Evolutionary conservation across 2,888 invertebrate genomes (phyloP).

Genomic region (Lymantria monacha): DNA sequence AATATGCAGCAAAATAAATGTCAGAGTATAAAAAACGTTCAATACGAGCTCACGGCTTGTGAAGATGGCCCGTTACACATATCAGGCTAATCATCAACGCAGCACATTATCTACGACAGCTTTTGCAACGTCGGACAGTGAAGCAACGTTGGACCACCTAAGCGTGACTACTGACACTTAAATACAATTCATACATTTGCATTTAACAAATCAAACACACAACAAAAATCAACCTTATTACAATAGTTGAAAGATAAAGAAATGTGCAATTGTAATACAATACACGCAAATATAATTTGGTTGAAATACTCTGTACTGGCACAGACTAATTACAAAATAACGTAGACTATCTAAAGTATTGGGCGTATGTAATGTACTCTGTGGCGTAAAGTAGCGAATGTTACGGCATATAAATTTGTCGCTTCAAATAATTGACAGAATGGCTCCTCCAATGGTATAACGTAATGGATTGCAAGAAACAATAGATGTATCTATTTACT

Average conservation of each 20-base stretch:
- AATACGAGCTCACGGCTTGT: constrained; percentile 47
- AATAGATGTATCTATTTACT: constrained; percentile 28
- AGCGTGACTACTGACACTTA: constrained; percentile 71
- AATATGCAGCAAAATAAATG: constrained; percentile 15
- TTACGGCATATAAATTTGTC: constrained; percentile 57
- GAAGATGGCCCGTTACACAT: constrained; percentile 68
- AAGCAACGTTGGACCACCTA: constrained; percentile 55
- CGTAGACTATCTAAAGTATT: constrained; percentile 23
- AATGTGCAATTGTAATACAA: constrained; percentile 12
- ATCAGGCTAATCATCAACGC: constrained; percentile 59
- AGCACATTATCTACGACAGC: constrained; percentile 64
- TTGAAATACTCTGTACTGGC: constrained; percentile 14
- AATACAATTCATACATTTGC: constrained; percentile 36
- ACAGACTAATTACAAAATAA: constrained; percentile 33
- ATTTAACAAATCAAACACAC: constrained; percentile 16
- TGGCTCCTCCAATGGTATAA: constrained; percentile 47
- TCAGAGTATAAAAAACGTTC: constrained; percentile 27
- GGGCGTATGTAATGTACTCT: constrained; percentile 17
- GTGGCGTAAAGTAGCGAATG: constrained; percentile 31
- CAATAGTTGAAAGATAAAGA: constrained; percentile 12
- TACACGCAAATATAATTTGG: constrained; percentile 16
- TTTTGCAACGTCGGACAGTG: constrained; percentile 69
- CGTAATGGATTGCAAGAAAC: constrained; percentile 37
- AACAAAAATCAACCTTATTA: constrained; percentile 12
- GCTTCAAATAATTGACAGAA: constrained; percentile 51